These are phyloP conservation scores for Paraescarpia echinospica DNA, from an alignment of 1,140 invertebrate species.

Conservation along the genomic window DNA sequence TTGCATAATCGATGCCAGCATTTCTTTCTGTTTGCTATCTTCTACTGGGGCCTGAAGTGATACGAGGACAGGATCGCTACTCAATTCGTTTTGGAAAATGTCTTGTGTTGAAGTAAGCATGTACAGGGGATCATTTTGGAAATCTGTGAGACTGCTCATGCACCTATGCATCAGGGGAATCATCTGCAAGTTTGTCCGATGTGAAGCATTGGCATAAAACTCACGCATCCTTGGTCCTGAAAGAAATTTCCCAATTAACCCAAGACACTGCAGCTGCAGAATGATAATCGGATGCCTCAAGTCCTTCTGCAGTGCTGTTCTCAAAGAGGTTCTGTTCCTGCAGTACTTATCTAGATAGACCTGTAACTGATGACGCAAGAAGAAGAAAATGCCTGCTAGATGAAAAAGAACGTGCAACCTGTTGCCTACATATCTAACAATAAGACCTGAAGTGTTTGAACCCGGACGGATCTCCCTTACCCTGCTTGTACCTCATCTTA, in stretches of 20 bases:
- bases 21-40: not conserved
- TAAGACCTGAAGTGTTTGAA: constrained; percentile 16
- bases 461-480: constrained; percentile 20
- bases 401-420: constrained; percentile 15
- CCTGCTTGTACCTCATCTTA: constrained; percentile 24
- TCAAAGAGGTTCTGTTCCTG: not conserved
- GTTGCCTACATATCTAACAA: not conserved
- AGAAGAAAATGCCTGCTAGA: not conserved
- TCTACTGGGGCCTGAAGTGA: not conserved
- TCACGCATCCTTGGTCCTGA: constrained; percentile 7
- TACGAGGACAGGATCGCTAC: not conserved
- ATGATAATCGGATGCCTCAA: not conserved
- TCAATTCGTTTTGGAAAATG: not conserved
- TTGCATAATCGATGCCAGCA: not conserved
- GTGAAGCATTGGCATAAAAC: constrained; percentile 1
- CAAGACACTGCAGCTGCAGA: not conserved
- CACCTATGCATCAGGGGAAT: not conserved
- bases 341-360: not conserved
- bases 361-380: not conserved
- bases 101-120: not conserved
- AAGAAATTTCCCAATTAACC: constrained; percentile 9
- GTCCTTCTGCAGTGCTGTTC: not conserved
- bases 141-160: not conserved
- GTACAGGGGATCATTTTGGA: not conserved
- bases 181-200: not conserved